Evolutionary conservation across 2,113 vertebrate genomes (phyloP).

Genomic region (Redunca redunca): DNA sequence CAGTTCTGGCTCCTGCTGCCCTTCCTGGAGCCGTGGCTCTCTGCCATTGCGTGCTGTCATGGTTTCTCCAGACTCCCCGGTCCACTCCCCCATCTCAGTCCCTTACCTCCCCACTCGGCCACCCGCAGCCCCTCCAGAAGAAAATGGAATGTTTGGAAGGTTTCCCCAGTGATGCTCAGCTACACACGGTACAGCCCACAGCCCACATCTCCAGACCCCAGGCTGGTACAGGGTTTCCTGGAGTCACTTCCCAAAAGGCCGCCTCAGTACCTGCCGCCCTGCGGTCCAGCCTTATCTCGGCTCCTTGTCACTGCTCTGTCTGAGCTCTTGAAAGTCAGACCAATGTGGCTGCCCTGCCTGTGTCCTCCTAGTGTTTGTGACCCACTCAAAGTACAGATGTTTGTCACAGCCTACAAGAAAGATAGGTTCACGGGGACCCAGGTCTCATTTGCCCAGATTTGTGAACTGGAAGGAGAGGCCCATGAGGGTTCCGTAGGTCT

Average conservation of each 20-base stretch:
- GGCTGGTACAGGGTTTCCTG: not conserved
- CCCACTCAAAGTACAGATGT: not conserved
- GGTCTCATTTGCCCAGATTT: not conserved
- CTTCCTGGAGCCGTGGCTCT: conserved; percentile 40
- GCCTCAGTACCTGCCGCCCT: not conserved
- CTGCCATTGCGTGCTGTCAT: not conserved
- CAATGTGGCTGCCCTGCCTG: not conserved
- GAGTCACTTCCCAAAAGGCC: not conserved
- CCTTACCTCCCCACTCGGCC: not conserved
- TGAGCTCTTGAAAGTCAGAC: not conserved
- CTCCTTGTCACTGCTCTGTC: not conserved
- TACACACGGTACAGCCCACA: not conserved
- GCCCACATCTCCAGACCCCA: not conserved
- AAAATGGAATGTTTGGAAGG: not conserved
- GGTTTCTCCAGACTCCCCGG: not conserved
- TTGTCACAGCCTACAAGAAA: not conserved
- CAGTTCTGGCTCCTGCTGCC: not conserved
- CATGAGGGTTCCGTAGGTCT: not conserved
- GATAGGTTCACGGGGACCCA: not conserved
- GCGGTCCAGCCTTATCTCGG: not conserved
- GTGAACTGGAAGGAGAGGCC: not conserved
- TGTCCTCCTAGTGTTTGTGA: not conserved
- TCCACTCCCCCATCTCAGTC: not conserved
- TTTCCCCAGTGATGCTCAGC: not conserved
- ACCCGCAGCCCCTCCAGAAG: not conserved